Evolutionary conservation across 2,113 vertebrate genomes (phyloP).

Genomic region (Charina bottae): DNA sequence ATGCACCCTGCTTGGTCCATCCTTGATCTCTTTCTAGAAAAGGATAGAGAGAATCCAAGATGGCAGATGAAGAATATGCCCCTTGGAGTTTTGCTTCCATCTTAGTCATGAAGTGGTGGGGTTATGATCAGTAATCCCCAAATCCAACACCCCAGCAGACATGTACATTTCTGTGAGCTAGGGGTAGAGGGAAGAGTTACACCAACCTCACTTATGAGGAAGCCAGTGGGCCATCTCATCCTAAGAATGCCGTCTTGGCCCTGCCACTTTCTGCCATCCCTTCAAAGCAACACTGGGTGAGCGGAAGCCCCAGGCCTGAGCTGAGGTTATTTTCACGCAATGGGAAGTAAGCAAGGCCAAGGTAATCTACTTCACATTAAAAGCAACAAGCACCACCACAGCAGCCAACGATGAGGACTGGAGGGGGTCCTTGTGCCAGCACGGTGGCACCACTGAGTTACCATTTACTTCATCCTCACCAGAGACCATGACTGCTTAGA

Average conservation of each 20-base stretch:
- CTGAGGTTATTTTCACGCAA: neutral
- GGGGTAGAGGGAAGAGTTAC: neutral
- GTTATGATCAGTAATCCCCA: neutral
- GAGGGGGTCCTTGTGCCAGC: neutral
- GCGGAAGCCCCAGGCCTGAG: neutral
- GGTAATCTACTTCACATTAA: neutral
- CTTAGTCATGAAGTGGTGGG: neutral
- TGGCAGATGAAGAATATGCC: neutral
- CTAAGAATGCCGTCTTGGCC: neutral
- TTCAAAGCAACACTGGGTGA: neutral
- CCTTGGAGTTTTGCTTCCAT: neutral
- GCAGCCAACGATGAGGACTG: no score
- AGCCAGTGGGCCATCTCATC: neutral
- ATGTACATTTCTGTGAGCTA: neutral
- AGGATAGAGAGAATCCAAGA: conserved; percentile 24
- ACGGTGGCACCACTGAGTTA: neutral
- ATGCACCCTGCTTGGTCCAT: neutral
- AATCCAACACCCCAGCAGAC: neutral
- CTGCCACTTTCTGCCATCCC: neutral
- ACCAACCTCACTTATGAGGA: neutral
- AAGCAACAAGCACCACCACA: neutral
- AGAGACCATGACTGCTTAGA: neutral
- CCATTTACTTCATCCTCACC: neutral
- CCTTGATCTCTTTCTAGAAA: neutral
- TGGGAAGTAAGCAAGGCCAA: neutral